Evolutionary conservation across 2,888 invertebrate genomes (phyloP), one percentile per base, ranked within the genome.

Genomic region (Zele albiditarsus): DNA sequence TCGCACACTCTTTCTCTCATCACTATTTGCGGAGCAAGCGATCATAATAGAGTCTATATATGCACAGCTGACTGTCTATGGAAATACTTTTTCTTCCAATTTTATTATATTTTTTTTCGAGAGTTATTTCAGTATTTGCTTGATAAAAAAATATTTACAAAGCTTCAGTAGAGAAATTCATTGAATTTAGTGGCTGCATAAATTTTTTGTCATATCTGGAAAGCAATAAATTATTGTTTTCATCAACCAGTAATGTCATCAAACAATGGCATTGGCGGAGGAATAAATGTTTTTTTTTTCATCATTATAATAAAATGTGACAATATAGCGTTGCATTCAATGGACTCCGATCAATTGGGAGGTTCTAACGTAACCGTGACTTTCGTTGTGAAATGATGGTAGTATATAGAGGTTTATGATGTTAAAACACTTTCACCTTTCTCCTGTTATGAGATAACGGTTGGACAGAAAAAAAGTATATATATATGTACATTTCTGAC

Each of bases 381-480:
- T 83, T 84, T 85, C 83, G 81, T 84, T 77, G 65, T 63, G 58
- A 31, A 27, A 65, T 53, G 72, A 73, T 62, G 70, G 70, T 58
- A 25, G 58, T 63, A 33, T 33, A 33, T 73, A 73, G 71, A 58
- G 42, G 75, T 72, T 65, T 33, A 63, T 42, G 68, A 72, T 58
- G 74, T 78, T 81, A 82, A 82, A 86, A 84, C 82, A 84, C 88
- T 88, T 89, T 89, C 89, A 85, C 89, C 87, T 89, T 89, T 88
- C 86, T 84, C 86, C 83, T 71, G 85, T 86, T 87, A 88, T 86
- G 86, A 87, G 87, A 88, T 88, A 84, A 85, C 83, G 20, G 20
- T 53, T 53, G 20, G 10, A 53, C 60, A 4, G 20, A 6, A 20
- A 20, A 20, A 8, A 23, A 23, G 20, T 46, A 46, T 46, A 46